Evolutionary conservation across 2,888 invertebrate genomes (phyloP), one percentile per base, ranked within the genome.

Genomic region (Lepidocyrtinus sp.): DNA sequence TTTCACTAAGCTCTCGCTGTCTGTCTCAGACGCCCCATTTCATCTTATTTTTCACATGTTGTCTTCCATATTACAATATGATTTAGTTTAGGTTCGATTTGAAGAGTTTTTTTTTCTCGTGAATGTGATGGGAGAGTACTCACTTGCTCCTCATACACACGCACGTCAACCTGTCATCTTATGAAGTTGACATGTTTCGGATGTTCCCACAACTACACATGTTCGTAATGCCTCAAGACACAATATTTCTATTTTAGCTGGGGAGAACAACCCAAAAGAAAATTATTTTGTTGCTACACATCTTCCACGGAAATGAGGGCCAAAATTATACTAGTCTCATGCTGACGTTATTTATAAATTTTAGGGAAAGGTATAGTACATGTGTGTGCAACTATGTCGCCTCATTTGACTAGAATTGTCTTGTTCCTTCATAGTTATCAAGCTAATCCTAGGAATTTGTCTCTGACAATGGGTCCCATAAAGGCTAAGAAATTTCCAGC

Each of bases 371-470:
- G n/a, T n/a, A n/a, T n/a, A n/a, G n/a, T n/a, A n/a, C n/a, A n/a
- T n/a, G n/a, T n/a, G n/a, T n/a, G n/a, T n/a, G n/a, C n/a, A n/a
- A n/a, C n/a, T n/a, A n/a, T n/a, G n/a, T 3, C n/a, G 15, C 55
- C 17, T 55, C 55, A 55, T 55, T 55, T 3, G 55, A 55, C 9
- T n/a, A 55, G 36, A 5, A 36, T 36, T 36, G 36, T 36, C 12
- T 36, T 12, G 1, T 46, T 67, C 24, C 21, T 67, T 46, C 19
- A 17, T 2, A 26, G 65, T 67, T 67, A 67, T 67, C 45, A 46
- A 45, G 45, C 67, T 67, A 69, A 69, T 69, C 69, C 69, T 19
- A 12, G 55, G 17, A 69, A 69, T 69, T 69, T 69, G 69, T 69
- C 69, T 69, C 69, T 24, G 21, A 50, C 68, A 17, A 45, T 64